Percentiles rank a stretch among this genome's conserved stretches.
These are phyloP conservation scores for Xenops minutus DNA, from an alignment of 2,797 vertebrate species.

Conservation along the genomic window DNA sequence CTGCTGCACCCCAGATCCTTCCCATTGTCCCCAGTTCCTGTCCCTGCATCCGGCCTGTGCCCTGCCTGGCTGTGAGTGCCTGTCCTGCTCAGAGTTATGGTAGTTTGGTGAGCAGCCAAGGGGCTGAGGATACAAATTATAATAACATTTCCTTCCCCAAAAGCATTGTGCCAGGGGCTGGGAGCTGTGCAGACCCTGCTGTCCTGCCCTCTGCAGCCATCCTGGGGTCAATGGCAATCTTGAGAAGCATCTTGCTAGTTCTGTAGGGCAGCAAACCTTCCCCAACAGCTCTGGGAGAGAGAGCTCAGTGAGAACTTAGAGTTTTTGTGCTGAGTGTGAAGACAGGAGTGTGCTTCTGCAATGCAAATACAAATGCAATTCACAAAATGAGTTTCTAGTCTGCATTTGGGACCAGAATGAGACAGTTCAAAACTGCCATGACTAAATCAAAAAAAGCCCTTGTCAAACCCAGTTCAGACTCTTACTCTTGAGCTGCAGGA, in stretches of 20 bases:
- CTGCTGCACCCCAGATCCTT: constrained; percentile 7
- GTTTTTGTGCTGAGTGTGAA: background rate
- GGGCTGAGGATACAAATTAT: constrained; percentile 4
- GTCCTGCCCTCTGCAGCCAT: background rate
- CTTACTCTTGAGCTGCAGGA: rapidly evolving
- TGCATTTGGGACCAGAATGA: background rate
- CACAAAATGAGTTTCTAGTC: background rate
- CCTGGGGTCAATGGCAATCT: background rate
- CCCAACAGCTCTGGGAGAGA: background rate
- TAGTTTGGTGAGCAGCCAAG: constrained; percentile 34
- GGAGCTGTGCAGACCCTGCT: background rate
- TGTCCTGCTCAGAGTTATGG: background rate
- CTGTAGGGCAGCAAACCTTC: background rate
- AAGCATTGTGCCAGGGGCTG: constrained; percentile 18
- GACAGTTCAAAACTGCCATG: background rate
- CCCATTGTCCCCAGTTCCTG: constrained; percentile 63
- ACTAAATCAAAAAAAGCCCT: background rate
- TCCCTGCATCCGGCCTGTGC: constrained; percentile 32
- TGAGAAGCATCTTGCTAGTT: background rate
- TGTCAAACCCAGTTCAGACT: background rate
- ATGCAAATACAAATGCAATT: background rate
- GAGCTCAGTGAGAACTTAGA: background rate
- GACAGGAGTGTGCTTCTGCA: background rate
- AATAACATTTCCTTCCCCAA: constrained; percentile 47
- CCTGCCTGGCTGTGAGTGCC: background rate